Evolutionary conservation across 1,140 invertebrate genomes (phyloP), one percentile per base, ranked within the genome.

Genomic region (Elymnias hypermnestra): DNA sequence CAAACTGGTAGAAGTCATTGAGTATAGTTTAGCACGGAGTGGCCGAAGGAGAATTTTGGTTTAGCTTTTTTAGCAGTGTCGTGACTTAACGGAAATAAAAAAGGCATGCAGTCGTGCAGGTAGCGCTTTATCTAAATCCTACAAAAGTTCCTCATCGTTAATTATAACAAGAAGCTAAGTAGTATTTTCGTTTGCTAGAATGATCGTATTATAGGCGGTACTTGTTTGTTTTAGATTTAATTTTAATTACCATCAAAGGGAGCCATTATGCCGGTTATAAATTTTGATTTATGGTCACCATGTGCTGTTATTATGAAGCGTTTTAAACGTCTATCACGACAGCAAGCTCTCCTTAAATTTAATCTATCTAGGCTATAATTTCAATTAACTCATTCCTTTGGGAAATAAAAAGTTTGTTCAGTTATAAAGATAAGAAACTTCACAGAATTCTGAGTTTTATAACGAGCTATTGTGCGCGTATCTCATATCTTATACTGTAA

Each of bases 231-330:
- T 83, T 74, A 63, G 57, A 64, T 44, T 72, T 44, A 46, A 70
- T 57, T 70, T 74, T 72, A 77, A 77, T 71, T 63, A 66, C 53
- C 50, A 60, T 66, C 62, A 64, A 77, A 77, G 67, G 52, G 54
- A 66, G 53, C 53, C 62, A 54, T 40, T 15, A 42, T 29, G 39
- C 36, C 29, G 66, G 42, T 70, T 54, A 58, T 67, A 73, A 81
- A 73, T 81, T 78, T 58, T 78, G 66, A 83, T 82, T 82, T 79
- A 82, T 79, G 69, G 63, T 63, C 37, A 66, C 63, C 66, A 57
- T 62, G 68, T 59, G 66, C 58, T 65, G 69, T 83, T 77, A 72
- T 71, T 76, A 82, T 69, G 43, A 67, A 63, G 49, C 59, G 54
- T 62, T 64, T 49, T 51, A 64, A 59, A 48, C 57, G 56, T 66